Conservation (phyloP, 2,113 vertebrate genomes). For the Nesoenas mayeri region DNA sequence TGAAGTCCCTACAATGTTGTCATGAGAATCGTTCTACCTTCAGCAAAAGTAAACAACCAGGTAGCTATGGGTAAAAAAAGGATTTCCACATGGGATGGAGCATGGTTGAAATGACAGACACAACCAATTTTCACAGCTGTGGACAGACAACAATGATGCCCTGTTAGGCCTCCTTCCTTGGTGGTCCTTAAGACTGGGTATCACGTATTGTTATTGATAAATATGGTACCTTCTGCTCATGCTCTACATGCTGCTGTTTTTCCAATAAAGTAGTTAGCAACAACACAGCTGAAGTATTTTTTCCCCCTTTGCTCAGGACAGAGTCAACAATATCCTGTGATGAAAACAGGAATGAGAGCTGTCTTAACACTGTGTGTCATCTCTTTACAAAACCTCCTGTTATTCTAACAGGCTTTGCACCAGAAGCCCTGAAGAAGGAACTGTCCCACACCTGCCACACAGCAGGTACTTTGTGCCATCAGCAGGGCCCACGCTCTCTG, state of each 20-base stretch:
- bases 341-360: not conserved
- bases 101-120: not conserved
- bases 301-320: not conserved
- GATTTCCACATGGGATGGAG: not conserved
- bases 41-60: not conserved
- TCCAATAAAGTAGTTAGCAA: not conserved
- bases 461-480: not conserved
- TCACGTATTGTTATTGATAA: not conserved
- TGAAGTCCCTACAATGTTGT: not conserved
- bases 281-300: not conserved
- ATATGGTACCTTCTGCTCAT: not conserved
- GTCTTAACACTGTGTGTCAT: not conserved
- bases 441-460: not conserved
- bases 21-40: not conserved
- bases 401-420: not conserved
- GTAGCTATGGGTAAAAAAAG: not conserved
- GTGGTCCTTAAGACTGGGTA: not conserved
- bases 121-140: not conserved
- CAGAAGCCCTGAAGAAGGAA: not conserved
- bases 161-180: not conserved
- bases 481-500: accelerated
- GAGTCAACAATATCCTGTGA: not conserved
- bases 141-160: not conserved
- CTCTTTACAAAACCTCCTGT: not conserved
- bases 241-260: accelerated